phyloP scores from a whole-genome alignment of 2,113 vertebrate genomes.

The Corythoichthys haematopterus region DNA sequence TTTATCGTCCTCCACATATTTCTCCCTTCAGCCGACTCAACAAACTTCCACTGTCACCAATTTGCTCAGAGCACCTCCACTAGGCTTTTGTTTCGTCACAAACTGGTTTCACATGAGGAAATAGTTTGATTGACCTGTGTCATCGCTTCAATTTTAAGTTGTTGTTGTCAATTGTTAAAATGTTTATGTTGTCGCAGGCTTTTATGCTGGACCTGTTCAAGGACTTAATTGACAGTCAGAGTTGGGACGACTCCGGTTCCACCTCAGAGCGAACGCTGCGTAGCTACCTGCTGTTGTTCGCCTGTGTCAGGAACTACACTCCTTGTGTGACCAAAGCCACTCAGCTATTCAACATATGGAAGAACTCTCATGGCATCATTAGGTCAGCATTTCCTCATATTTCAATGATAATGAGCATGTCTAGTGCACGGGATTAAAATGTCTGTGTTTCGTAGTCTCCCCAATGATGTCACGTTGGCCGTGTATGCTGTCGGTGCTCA shows the following conservation, averaged over 20 bases:
- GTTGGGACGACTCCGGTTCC: conserved; percentile 79
- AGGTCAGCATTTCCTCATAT: conserved; percentile 65
- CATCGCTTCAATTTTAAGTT: too few species aligned
- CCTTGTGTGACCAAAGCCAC: conserved; percentile 77
- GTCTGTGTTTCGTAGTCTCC: conserved; percentile 67
- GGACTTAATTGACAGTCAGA: conserved; percentile 79
- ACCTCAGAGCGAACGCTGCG: conserved; percentile 77
- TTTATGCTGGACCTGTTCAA: conserved; percentile 80
- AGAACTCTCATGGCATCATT: conserved; percentile 74
- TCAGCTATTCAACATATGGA: conserved; percentile 77
- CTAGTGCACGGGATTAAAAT: neutral
- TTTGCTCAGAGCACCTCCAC: too few species aligned
- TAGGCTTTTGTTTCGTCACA: too few species aligned
- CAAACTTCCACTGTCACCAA: too few species aligned
- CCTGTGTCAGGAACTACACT: conserved; percentile 73
- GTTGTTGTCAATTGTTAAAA: too few species aligned
- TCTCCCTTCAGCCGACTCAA: too few species aligned
- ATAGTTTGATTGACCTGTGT: too few species aligned
- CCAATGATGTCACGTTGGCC: conserved; percentile 78
- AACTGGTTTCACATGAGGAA: too few species aligned
- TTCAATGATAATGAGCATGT: neutral
- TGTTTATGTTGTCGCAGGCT: conserved; percentile 56
- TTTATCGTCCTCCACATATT: too few species aligned
- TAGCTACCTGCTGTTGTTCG: conserved; percentile 75
- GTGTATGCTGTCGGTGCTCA: conserved; percentile 81